A percentile compares a stretch with the other conserved stretches of the same genome.
Evolutionary conservation across 2,113 vertebrate species (phyloP).

Genomic region (Ctenomys sociabilis): DNA sequence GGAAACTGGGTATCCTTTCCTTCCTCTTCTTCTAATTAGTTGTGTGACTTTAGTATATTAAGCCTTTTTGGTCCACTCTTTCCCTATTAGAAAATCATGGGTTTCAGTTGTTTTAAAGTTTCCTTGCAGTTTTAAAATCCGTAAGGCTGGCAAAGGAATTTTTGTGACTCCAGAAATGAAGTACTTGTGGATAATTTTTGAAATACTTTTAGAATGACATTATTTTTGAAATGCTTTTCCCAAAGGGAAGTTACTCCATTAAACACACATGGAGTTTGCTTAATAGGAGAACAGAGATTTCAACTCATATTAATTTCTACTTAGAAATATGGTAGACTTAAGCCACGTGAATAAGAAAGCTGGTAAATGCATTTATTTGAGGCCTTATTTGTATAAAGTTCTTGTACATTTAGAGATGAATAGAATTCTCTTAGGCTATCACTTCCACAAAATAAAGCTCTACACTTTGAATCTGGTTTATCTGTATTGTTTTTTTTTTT

Average conservation of each 20-base stretch:
- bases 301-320: constrained; percentile 49
- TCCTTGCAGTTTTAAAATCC: constrained; percentile 31
- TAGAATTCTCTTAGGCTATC: neutral
- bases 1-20: neutral
- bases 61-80: neutral
- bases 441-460: constrained; percentile 35
- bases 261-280: constrained; percentile 10
- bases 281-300: constrained; percentile 24
- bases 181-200: constrained; percentile 4
- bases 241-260: constrained; percentile 41
- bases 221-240: neutral
- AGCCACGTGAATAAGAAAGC: constrained; percentile 12
- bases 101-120: neutral
- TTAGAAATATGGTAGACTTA: constrained; percentile 38
- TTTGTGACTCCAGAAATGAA: constrained; percentile 39
- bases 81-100: neutral
- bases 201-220: constrained; percentile 20
- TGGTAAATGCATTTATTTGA: constrained; percentile 51
- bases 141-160: neutral
- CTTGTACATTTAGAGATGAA: constrained; percentile 30
- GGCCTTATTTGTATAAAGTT: constrained; percentile 7
- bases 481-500: neutral
- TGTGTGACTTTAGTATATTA: constrained; percentile 40
- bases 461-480: neutral
- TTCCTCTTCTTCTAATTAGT: neutral